These are phyloP conservation scores for Cerastis leucographa DNA, from an alignment of 2,888 invertebrate genomes.

Conservation along the genomic window DNA sequence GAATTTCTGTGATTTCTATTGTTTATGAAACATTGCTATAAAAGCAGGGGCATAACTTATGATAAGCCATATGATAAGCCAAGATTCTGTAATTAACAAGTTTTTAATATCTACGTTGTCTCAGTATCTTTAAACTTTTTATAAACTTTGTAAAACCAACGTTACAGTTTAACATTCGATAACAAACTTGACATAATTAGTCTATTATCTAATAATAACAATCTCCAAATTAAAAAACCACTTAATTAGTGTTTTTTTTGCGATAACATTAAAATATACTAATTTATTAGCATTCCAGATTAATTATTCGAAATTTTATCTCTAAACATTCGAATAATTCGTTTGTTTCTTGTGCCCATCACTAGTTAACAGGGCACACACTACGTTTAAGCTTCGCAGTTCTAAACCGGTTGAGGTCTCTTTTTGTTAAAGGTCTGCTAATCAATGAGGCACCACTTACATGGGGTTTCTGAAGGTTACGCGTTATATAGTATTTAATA, in stretches of 20 bases:
- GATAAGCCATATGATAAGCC: no score
- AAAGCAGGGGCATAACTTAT: no score
- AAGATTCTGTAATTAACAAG: background rate
- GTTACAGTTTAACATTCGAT: constrained; percentile 3
- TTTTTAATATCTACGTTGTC: background rate
- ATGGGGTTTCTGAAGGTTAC: constrained; percentile 49
- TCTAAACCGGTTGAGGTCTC: constrained; percentile 52
- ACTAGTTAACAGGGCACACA: constrained; percentile 58
- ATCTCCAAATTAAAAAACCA: background rate
- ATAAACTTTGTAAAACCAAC: background rate
- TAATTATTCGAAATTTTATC: background rate
- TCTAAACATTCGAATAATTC: background rate
- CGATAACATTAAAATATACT: background rate
- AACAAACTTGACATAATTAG: background rate
- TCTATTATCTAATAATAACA: background rate
- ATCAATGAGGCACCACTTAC: constrained; percentile 59
- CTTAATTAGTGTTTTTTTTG: background rate
- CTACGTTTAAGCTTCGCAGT: constrained; percentile 36
- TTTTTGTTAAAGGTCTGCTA: constrained; percentile 59
- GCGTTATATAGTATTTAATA: constrained; percentile 16
- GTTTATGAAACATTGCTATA: background rate
- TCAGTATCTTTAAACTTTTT: constrained; percentile 21
- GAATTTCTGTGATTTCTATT: background rate
- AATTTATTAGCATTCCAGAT: background rate
- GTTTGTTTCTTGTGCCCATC: constrained; percentile 2